Evolutionary conservation across 2,888 invertebrate species (phyloP).

Genomic region (Girardia tigrina): DNA sequence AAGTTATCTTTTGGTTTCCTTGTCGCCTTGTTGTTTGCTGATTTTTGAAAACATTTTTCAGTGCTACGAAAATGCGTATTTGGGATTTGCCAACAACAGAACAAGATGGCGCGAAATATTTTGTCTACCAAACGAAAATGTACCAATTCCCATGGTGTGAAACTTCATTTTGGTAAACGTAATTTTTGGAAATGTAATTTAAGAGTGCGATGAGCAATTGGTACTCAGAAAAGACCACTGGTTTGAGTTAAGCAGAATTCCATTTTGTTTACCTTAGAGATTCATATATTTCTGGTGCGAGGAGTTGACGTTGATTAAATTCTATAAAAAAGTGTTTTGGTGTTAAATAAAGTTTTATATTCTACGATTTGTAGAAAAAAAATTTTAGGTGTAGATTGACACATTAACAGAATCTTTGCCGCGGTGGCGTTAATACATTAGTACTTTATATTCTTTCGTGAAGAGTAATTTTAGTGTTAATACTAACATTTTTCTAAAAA

Average conservation of each 20-base stretch:
- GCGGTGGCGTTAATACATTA: no score
- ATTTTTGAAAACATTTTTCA: neutral
- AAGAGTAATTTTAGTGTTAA: no score
- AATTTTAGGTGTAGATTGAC: no score
- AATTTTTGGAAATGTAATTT: constrained; percentile 13
- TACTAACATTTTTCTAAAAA: no score
- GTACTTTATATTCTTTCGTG: no score
- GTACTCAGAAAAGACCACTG: neutral
- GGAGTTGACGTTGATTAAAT: constrained; percentile 2
- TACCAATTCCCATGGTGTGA: neutral
- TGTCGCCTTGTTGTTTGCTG: neutral
- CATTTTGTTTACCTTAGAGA: constrained; percentile 10
- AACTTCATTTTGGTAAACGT: constrained; percentile 23
- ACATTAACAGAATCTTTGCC: no score
- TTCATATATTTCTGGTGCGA: neutral
- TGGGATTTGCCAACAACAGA: neutral
- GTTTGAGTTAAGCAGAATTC: neutral
- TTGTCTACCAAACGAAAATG: neutral
- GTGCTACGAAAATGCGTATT: constrained; percentile 16
- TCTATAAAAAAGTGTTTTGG: neutral
- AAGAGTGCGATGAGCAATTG: neutral
- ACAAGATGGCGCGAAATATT: neutral
- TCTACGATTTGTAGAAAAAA: no score
- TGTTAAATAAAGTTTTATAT: no score
- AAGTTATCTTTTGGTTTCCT: neutral